phyloP scores from a whole-genome alignment of 2,888 invertebrate genomes.

The Drosophila flavopinicola region DNA sequence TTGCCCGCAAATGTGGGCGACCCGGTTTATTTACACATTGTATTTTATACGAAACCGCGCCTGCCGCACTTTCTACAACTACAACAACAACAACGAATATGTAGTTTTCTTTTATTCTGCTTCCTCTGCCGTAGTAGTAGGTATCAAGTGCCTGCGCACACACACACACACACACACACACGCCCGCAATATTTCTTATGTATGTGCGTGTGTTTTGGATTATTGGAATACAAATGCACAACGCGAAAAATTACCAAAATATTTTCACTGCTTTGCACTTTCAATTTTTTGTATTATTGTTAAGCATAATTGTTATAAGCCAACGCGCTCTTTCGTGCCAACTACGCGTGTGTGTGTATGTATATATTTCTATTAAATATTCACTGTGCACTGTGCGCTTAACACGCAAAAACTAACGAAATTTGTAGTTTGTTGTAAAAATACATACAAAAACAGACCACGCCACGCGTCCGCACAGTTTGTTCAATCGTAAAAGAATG shows the following conservation, averaged over 20 bases:
- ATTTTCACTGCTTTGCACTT: slow-evolving; percentile 34
- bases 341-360: slow-evolving; percentile 12
- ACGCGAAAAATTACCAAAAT: slow-evolving; percentile 27
- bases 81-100: slow-evolving; percentile 33
- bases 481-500: slow-evolving; percentile 58
- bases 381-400: slow-evolving; percentile 9
- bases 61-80: slow-evolving; percentile 68
- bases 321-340: slow-evolving; percentile 23
- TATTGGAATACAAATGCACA: slow-evolving; percentile 45
- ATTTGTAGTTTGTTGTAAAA: slow-evolving; percentile 45
- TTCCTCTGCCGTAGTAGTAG: slow-evolving; percentile 38
- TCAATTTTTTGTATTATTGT: slow-evolving; percentile 28
- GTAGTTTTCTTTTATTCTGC: slow-evolving; percentile 31
- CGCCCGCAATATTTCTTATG: slow-evolving; percentile 14
- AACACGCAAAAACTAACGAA: slow-evolving; percentile 29
- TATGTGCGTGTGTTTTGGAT: slow-evolving; percentile 24
- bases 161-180: slow-evolving; percentile 26
- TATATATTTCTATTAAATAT: slow-evolving; percentile 11
- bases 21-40: slow-evolving; percentile 76
- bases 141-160: slow-evolving; percentile 60
- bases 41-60: slow-evolving; percentile 54
- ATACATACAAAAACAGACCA: slow-evolving; percentile 60
- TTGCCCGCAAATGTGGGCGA: slow-evolving; percentile 47
- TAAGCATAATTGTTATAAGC: slow-evolving; percentile 31
- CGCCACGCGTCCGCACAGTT: slow-evolving; percentile 60